A percentile compares a stretch with the other conserved stretches of the same genome.
phyloP scores from a whole-genome alignment of 2,113 vertebrate genomes.

The Dendrocopos noguchii region DNA sequence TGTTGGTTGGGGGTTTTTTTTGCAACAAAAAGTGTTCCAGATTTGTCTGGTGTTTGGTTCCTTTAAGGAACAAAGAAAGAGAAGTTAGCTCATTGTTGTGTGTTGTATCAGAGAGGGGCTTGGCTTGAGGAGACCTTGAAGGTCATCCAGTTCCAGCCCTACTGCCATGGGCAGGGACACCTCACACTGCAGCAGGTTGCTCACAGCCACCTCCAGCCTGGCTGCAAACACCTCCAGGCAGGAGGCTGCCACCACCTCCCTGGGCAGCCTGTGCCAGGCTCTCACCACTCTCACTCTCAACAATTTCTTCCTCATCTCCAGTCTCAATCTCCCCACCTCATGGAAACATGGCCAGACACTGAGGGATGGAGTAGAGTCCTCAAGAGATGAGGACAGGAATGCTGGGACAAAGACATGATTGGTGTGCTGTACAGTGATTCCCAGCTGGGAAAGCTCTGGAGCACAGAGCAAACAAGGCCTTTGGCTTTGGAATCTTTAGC shows the following conservation, averaged over 20 bases:
- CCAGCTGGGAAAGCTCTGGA: neutral
- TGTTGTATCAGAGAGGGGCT: neutral
- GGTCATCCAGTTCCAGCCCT: too few relatives aligned
- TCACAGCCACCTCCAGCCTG: too few relatives aligned
- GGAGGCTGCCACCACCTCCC: too few relatives aligned
- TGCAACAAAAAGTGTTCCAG: neutral
- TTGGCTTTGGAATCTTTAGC: neutral
- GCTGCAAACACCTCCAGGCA: too few relatives aligned
- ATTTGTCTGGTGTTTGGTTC: neutral
- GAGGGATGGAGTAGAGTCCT: neutral
- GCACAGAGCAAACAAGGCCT: neutral
- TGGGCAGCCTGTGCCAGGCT: too few relatives aligned
- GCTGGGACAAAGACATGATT: neutral
- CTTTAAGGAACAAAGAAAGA: conserved; percentile 26
- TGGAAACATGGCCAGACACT: neutral
- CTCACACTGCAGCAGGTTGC: too few relatives aligned
- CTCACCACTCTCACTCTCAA: too few relatives aligned
- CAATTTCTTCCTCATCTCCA: too few relatives aligned
- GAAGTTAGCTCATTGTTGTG: neutral
- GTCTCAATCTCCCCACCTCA: too few relatives aligned
- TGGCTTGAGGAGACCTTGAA: too few relatives aligned
- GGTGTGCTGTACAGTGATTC: neutral
- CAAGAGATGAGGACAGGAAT: neutral
- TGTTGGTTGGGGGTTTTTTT: neutral
- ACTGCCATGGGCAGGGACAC: too few relatives aligned